These are phyloP conservation scores for Tyrophagus putrescentiae DNA, from an alignment of 1,140 invertebrate genomes.

Conservation along the genomic window DNA sequence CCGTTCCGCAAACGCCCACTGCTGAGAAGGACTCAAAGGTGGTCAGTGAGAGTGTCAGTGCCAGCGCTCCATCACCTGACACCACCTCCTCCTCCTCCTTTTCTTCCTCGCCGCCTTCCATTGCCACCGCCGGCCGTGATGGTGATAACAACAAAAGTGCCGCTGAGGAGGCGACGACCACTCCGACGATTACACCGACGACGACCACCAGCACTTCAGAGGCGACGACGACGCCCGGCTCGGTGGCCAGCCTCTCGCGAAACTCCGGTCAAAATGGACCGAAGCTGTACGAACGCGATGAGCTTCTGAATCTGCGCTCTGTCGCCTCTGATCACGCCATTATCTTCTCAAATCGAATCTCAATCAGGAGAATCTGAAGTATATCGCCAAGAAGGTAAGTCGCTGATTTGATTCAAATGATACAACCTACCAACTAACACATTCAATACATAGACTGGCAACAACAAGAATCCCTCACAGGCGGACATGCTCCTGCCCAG, in stretches of 20 bases:
- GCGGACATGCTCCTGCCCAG: conserved; percentile 4
- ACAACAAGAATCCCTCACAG: not conserved
- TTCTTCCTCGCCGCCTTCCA: not conserved
- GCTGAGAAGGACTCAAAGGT: no score
- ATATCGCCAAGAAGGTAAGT: conserved; percentile 3
- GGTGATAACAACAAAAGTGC: not conserved
- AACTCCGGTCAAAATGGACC: conserved; percentile 10
- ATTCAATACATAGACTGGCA: not conserved
- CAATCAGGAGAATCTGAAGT: not conserved
- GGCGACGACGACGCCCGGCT: not conserved
- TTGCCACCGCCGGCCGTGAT: not conserved
- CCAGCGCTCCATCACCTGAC: no score
- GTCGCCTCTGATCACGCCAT: not conserved
- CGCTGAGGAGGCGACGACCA: not conserved
- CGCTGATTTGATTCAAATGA: not conserved
- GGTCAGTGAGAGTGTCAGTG: no score
- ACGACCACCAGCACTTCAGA: no score
- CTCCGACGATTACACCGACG: no score
- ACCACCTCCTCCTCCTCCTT: no score
- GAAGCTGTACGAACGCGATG: not conserved
- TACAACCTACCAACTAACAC: no score
- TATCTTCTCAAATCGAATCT: not conserved
- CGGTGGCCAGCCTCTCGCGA: not conserved
- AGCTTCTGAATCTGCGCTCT: not conserved
- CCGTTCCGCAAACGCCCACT: not conserved